Conservation (phyloP, 2,888 invertebrate genomes). For the Salticus scenicus region DNA sequence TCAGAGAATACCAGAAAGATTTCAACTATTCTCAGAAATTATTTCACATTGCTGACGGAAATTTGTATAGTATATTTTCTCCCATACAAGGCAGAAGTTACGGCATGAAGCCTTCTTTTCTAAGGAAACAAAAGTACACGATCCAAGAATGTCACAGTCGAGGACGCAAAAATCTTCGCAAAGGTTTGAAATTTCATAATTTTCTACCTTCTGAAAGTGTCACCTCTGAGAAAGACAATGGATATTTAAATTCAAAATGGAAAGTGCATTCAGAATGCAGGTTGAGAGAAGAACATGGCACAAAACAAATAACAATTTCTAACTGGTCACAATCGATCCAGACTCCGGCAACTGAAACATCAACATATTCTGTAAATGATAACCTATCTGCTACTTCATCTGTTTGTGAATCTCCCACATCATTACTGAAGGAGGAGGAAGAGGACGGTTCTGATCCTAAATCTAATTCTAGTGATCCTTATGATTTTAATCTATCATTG, state of each 20-base stretch:
- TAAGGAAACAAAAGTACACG: conserved; percentile 65
- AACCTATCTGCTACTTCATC: neutral
- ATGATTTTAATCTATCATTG: conserved; percentile 48
- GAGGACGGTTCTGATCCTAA: neutral
- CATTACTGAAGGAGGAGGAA: neutral
- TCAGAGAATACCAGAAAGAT: conserved; percentile 68
- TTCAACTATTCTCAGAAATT: conserved; percentile 73
- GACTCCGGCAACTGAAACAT: conserved; percentile 32
- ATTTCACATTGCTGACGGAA: conserved; percentile 73
- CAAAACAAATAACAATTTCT: conserved; percentile 72
- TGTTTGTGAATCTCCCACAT: neutral
- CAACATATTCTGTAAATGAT: neutral
- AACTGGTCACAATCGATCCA: conserved; percentile 70
- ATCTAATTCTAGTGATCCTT: conserved; percentile 34
- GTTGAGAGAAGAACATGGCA: conserved; percentile 72
- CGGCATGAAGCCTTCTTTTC: conserved; percentile 69
- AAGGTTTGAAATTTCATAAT: conserved; percentile 69
- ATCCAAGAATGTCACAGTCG: conserved; percentile 59
- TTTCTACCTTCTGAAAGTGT: conserved; percentile 70
- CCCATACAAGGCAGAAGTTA: conserved; percentile 72
- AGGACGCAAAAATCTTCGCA: conserved; percentile 57
- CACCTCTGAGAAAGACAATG: conserved; percentile 66
- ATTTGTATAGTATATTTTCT: conserved; percentile 73
- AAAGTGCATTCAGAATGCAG: conserved; percentile 69
- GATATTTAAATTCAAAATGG: conserved; percentile 55